Conservation (phyloP, 2,113 vertebrate species). For the Trematocara unimaculatum region DNA sequence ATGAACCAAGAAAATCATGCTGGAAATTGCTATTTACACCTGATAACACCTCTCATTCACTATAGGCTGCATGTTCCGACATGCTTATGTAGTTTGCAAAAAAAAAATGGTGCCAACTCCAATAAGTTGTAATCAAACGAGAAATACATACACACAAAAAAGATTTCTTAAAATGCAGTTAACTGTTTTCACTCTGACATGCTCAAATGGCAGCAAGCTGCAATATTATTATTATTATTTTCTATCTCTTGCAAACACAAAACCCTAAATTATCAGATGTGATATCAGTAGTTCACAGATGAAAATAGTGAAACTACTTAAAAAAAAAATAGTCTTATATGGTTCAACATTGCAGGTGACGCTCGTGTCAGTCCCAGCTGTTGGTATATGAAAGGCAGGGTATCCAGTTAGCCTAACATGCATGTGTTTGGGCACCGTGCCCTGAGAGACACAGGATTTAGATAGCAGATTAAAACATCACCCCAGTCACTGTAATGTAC, state of each 20-base stretch:
- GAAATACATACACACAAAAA: not conserved
- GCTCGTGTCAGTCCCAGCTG: not conserved
- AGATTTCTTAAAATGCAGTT: not conserved
- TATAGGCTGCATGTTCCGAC: not conserved
- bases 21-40: accelerated
- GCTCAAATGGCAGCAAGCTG: not conserved
- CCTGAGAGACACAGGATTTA: not conserved
- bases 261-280: not conserved
- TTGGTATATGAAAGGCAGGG: not conserved
- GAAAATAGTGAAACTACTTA: not conserved
- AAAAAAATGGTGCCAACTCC: not conserved
- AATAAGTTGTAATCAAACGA: not conserved
- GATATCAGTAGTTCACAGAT: not conserved
- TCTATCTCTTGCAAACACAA: not conserved
- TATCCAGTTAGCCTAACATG: not conserved
- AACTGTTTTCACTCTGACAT: not conserved
- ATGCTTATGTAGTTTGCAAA: not conserved
- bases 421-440: not conserved
- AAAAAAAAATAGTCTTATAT: not conserved
- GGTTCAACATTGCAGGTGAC: accelerated
- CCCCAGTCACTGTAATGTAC: not conserved
- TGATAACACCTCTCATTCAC: not conserved
- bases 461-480: not conserved
- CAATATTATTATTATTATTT: not conserved
- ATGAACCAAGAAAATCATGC: not conserved